Evolutionary conservation across 2,888 invertebrate genomes (phyloP).

Genomic region (Temnothorax ravouxi): DNA sequence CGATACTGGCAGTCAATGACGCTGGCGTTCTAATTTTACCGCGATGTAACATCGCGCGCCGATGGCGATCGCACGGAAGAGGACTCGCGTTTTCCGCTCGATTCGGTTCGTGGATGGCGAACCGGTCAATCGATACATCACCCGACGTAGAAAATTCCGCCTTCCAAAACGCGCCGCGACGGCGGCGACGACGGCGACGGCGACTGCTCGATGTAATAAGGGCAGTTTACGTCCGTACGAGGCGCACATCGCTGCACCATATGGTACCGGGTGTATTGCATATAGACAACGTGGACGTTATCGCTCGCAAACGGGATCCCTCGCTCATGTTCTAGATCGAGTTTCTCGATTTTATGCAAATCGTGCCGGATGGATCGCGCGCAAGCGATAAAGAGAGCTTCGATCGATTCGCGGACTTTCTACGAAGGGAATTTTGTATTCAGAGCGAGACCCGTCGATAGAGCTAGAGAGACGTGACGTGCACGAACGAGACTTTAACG

Average conservation of each 20-base stretch:
- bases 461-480: constrained; percentile 9
- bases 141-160: constrained; percentile 38
- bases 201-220: constrained; percentile 18
- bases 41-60: constrained; percentile 39
- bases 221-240: constrained; percentile 3
- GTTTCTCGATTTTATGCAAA: constrained; percentile 42
- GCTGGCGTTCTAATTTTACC: constrained; percentile 42
- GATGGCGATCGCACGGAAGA: constrained; percentile 45
- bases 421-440: constrained; percentile 43
- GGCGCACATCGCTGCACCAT: not conserved
- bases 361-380: constrained; percentile 16
- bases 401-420: constrained; percentile 32
- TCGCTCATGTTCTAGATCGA: constrained; percentile 16
- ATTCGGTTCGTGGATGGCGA: constrained; percentile 43
- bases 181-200: not conserved
- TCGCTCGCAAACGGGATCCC: constrained; percentile 16
- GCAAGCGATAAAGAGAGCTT: constrained; percentile 17
- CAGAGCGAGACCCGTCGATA: constrained; percentile 16
- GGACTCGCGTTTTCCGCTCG: constrained; percentile 59
- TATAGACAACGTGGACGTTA: not conserved
- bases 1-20: constrained; percentile 49
- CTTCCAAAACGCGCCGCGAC: constrained; percentile 38
- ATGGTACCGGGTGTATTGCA: not conserved
- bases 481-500: constrained; percentile 44
- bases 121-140: constrained; percentile 42